Evolutionary conservation across 2,113 vertebrate genomes (phyloP), one percentile per base, ranked within the genome.

Genomic region (Hystrix cristata): DNA sequence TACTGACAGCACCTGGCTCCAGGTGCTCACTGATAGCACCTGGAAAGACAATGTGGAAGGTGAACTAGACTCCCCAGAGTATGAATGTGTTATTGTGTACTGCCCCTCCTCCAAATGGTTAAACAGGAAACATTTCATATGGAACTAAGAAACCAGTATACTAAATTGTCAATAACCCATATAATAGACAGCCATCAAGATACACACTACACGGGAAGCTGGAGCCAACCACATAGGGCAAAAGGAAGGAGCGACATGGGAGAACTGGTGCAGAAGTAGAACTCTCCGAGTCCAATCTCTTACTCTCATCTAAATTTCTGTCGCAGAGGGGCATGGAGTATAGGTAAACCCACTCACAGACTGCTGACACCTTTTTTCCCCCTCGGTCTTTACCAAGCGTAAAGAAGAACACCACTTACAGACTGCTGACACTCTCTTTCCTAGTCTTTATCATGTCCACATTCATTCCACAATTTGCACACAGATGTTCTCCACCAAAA

Each of bases 151-250:
- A 76, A 27, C 13, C 10, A 65, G 46, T 5, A n/a, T 4, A 21
- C 5, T 57, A 11, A 48, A 10, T 14, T 62, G 48, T 55, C 62
- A 62, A 21, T 2, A 74, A 46, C 23, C 29, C 25, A 4, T 16
- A 62, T 1, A n/a, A 15, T 0, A 64, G 71, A 60, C 1, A 84
- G 81, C 21, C 43, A 29, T 11, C 6, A 48, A 87, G 74, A 34
- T 2, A 15, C 0, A 7, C 1, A 10, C 38, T n/a, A 67, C 15
- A 4, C 0, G 46, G 31, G 18, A 48, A 2, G 5, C 11, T 11
- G 29, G 79, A 15, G 18, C 38, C 62, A n/a, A n/a, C 0, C n/a
- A 25, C 0, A 48, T 3, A n/a, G 27, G 38, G 31, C 51, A 60
- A 84, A n/a, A 69, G 71, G 46, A 21, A 67, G 72, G 16, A 51